These are phyloP conservation scores for Sarotherodon lohbergeri DNA, from an alignment of 2,113 vertebrate genomes.

Conservation along the genomic window DNA sequence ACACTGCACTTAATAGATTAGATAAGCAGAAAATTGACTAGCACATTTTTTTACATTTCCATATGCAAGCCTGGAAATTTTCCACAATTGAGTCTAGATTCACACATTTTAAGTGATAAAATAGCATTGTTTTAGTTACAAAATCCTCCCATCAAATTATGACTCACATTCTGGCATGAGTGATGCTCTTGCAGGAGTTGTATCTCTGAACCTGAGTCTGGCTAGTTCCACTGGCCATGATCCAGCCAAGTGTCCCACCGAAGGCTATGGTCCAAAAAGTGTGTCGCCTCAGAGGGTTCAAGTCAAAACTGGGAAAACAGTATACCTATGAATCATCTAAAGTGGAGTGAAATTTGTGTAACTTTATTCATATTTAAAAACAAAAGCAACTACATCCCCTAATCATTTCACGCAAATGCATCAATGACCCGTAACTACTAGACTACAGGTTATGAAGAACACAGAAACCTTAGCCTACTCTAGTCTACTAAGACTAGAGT, in stretches of 20 bases:
- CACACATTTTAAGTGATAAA: neutral
- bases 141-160: neutral
- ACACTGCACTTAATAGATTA: neutral
- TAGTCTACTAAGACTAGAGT: neutral
- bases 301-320: constrained; percentile 78
- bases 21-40: neutral
- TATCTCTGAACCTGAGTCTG: constrained; percentile 92
- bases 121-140: neutral
- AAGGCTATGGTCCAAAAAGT: constrained; percentile 90
- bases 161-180: constrained; percentile 87
- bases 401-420: neutral
- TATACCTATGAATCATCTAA: neutral
- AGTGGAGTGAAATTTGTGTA: neutral
- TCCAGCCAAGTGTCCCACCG: constrained; percentile 86
- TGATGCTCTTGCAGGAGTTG: constrained; percentile 85
- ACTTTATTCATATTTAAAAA: neutral
- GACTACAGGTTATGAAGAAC: neutral
- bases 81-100: neutral
- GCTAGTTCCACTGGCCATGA: constrained; percentile 81
- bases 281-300: constrained; percentile 84
- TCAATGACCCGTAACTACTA: neutral
- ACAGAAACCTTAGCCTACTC: neutral
- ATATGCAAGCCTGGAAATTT: neutral
- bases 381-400: neutral
- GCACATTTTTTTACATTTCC: neutral